These are phyloP conservation scores for Crocidura indochinensis DNA, from an alignment of 2,797 vertebrate species.

Conservation along the genomic window DNA sequence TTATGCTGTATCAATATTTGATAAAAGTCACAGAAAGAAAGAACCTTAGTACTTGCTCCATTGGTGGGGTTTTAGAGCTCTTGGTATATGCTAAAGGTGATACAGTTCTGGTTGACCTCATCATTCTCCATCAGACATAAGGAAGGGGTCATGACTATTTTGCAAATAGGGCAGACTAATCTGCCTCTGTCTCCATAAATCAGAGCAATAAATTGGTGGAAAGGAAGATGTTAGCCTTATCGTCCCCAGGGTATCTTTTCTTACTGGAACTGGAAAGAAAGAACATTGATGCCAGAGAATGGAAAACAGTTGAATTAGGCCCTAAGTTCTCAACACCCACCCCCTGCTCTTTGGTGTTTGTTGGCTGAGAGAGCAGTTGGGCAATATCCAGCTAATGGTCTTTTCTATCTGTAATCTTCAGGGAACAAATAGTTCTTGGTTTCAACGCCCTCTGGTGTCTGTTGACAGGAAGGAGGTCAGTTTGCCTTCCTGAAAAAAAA, in stretches of 20 bases:
- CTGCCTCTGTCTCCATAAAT: background rate
- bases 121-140: background rate
- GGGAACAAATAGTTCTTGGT: constrained; percentile 73
- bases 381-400: constrained; percentile 47
- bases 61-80: constrained; percentile 4
- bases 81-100: background rate
- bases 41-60: background rate
- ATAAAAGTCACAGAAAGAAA: constrained; percentile 47
- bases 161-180: background rate
- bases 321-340: constrained; percentile 30
- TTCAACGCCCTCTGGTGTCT: constrained; percentile 78
- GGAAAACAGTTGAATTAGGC: constrained; percentile 32
- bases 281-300: background rate
- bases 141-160: background rate
- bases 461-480: constrained; percentile 72
- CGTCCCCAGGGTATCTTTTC: background rate
- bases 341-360: constrained; percentile 19
- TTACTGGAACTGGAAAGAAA: constrained; percentile 13
- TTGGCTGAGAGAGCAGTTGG: constrained; percentile 1
- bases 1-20: constrained; percentile 57
- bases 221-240: background rate
- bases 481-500: constrained; percentile 78
- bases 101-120: background rate
- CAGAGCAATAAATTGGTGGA: background rate
- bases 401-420: constrained; percentile 60